Percentiles rank a stretch among this genome's conserved stretches.
Conservation (phyloP, 2,888 invertebrate species). For the Andrena haemorrhoa region DNA sequence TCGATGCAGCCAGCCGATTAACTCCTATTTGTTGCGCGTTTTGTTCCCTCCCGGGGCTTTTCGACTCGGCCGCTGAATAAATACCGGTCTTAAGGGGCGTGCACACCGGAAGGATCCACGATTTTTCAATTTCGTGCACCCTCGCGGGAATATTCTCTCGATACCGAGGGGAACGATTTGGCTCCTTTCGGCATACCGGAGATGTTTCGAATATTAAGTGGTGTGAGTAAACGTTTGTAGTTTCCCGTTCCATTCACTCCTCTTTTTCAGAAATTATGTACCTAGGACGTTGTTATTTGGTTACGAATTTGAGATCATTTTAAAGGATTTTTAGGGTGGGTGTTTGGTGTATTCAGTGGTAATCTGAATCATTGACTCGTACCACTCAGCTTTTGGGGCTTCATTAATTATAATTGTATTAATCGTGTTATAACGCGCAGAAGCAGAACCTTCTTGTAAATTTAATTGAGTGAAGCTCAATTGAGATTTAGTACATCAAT, state of each 20-base stretch:
- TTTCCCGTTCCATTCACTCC: no score
- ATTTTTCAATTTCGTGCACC: constrained; percentile 33
- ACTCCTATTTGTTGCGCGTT: constrained; percentile 80
- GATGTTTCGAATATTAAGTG: background rate
- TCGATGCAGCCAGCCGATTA: constrained; percentile 79
- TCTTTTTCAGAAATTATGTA: background rate
- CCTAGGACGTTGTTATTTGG: no score
- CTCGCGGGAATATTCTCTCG: background rate
- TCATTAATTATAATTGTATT: background rate
- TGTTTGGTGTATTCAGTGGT: no score
- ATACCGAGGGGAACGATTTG: background rate
- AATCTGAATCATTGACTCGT: background rate
- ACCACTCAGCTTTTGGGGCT: background rate
- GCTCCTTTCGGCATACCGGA: background rate
- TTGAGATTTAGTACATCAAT: background rate
- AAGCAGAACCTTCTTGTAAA: background rate
- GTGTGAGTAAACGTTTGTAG: background rate
- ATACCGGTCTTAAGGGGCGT: constrained; percentile 71
- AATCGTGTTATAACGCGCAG: no score
- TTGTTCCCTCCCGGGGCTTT: constrained; percentile 74
- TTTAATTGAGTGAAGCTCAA: background rate
- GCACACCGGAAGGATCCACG: constrained; percentile 55
- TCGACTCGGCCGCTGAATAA: constrained; percentile 73
- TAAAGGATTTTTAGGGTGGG: no score
- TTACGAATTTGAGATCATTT: no score